Conservation (phyloP, 2,797 vertebrate genomes). For the Falco biarmicus region DNA sequence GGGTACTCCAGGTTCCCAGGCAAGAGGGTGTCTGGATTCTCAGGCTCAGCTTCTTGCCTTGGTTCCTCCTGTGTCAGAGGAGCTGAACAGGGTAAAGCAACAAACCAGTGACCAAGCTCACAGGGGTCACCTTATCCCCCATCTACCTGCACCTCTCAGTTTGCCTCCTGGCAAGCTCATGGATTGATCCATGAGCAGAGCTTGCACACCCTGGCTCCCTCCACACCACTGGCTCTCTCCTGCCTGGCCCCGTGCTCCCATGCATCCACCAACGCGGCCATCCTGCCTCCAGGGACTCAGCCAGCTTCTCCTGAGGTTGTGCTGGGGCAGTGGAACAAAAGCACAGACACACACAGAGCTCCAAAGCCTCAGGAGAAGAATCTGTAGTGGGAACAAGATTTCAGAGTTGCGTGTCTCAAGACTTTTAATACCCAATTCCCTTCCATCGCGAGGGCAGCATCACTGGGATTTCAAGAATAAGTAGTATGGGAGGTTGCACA, state of each 20-base stretch:
- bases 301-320: not conserved
- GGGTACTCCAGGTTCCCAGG: not conserved
- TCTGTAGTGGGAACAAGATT: not conserved
- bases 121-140: not conserved
- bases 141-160: not conserved
- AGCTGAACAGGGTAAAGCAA: not conserved
- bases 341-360: accelerated
- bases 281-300: not conserved
- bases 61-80: not conserved
- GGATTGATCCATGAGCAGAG: not conserved
- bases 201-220: not conserved
- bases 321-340: not conserved
- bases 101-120: not conserved
- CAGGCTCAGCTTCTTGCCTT: not conserved
- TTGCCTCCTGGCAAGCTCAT: not conserved
- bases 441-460: not conserved
- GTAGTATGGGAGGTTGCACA: not conserved
- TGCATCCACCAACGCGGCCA: not conserved
- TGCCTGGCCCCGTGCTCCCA: not conserved
- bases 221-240: not conserved
- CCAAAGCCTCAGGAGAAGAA: not conserved
- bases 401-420: not conserved
- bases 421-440: not conserved
- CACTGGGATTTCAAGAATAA: not conserved
- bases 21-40: not conserved